Conservation (phyloP, 2,888 invertebrate genomes). For the Reticulitermes lucifugus region DNA sequence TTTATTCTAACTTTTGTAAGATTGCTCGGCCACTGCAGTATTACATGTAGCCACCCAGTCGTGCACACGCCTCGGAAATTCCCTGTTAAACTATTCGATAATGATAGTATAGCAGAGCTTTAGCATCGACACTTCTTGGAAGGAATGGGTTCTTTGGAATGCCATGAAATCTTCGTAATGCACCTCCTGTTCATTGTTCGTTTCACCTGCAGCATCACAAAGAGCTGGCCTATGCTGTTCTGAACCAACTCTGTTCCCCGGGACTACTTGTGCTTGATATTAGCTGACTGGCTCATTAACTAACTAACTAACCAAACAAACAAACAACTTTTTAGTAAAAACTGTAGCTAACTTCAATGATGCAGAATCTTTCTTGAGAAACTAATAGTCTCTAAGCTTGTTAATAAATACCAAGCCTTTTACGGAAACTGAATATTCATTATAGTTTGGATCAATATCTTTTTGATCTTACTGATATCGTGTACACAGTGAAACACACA, state of each 20-base stretch:
- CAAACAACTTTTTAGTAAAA: too few species aligned
- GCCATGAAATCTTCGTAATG: not conserved
- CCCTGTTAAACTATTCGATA: constrained; percentile 33
- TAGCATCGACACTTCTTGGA: constrained; percentile 19
- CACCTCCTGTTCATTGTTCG: not conserved
- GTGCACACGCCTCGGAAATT: constrained; percentile 23
- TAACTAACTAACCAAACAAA: too few species aligned
- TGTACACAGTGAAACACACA: too few species aligned
- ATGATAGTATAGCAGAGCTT: constrained; percentile 26
- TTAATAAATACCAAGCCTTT: too few species aligned
- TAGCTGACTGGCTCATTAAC: not conserved
- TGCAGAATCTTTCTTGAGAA: too few species aligned
- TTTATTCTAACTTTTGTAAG: constrained; percentile 31
- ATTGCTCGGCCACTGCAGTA: constrained; percentile 5
- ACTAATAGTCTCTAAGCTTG: too few species aligned
- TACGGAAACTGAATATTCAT: too few species aligned
- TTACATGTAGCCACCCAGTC: constrained; percentile 10
- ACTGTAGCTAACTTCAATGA: too few species aligned
- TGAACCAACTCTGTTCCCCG: not conserved
- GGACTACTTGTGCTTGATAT: not conserved
- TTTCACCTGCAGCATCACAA: not conserved
- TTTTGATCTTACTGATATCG: too few species aligned
- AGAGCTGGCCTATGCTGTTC: not conserved
- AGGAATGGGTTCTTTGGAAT: constrained; percentile 24
- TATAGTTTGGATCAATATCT: too few species aligned